Base-by-base conservation (phyloP, 2,888 invertebrate species). In the Caenorhabditis auriculariae region DNA sequence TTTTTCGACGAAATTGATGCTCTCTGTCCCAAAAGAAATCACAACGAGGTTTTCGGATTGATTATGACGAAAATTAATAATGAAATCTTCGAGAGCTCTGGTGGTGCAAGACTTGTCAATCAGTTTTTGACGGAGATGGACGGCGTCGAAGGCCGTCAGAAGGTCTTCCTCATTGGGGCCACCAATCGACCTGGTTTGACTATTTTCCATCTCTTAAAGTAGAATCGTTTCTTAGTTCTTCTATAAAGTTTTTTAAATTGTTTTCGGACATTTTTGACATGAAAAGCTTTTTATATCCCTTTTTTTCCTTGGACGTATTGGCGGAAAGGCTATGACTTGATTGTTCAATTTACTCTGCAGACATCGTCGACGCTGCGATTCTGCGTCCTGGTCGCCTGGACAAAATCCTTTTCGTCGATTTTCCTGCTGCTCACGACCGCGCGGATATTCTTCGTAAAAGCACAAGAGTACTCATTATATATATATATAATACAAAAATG, bases 1-100 rank as follows among this genome's bases (percentile, higher is more conserved):
- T 96, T 96, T 85, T 98, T 98, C 81, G 98, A 98, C 82, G 98
- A 98, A 84, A 87, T 99, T 66, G 98, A 98, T 83, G 91, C 96
- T 0, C 83, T 98, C 28, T 95, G 94, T 82, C 93, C 95, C 0
- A 88, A 90, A 75, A 86, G 96, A 78, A 88, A 89, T 4, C 89
- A 90, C 39, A 87, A 88, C 60, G 88, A 73, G 61, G 67, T 65
- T 15, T 23, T 7, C 41, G 28, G 4, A 17, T 23, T 17, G 26
- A n/a, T 7, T 19, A 7, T 17, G 19, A 32, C 15, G 17, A 6
- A 44, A 19, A 32, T 19, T 24, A 37, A 15, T 23, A 41, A 17
- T 6, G 12, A 42, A 6, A 12, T 39, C 23, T 54, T 67, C 27
- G 57, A 83, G 83, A 82, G 81, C 48, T 82, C 82, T 23, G 82